Evolutionary conservation across 2,797 vertebrate genomes (phyloP), one percentile per base, ranked within the genome.

Genomic region (Stomatorhinus walkeri): DNA sequence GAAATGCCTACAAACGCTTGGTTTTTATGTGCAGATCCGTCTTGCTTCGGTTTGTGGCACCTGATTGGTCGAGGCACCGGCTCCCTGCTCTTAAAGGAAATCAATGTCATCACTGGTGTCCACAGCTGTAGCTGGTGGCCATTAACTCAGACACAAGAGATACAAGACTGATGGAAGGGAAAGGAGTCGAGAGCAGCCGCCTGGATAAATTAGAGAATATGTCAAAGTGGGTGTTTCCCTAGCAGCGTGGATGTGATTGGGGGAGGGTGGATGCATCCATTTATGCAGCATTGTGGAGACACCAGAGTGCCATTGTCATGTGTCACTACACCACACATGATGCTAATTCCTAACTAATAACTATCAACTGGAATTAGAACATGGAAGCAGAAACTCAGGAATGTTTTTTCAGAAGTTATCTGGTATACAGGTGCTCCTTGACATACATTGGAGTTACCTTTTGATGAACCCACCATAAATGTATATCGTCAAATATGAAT

Each of bases 71-170:
- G 32, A 36, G 49, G 24, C 52, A 36, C 24, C 16, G 6, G 16
- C 49, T 85, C 24, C 49, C 46, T 51, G 84, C 49, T 85, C 28
- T 85, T 85, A 85, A 24, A 32, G 24, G 46, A 54, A 85, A 85
- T 85, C 84, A 85, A 51, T 85, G 84, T 85, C 49, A 87, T 56
- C 32, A 40, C 85, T 59, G 85, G n/a, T 87, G 32, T 56, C 85
- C 14, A 5, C 28, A 3, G 22, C 49, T 36, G 28, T 54, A 22
- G 28, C 24, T 56, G 51, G 49, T 9, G 52, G 49, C 28, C 85
- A 51, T 86, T 86, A 56, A 86, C 52, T 87, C 49, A 36, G 28
- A 36, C 24, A 32, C 49, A 56, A 87, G 16, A 36, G 19, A 54
- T 28, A 7, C 14, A 56, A 56, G 5, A 87, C 86, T 43, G 36